Percentiles rank a stretch among this genome's conserved stretches.
phyloP scores from a whole-genome alignment of 2,888 invertebrate species.

The Hyles lineata region DNA sequence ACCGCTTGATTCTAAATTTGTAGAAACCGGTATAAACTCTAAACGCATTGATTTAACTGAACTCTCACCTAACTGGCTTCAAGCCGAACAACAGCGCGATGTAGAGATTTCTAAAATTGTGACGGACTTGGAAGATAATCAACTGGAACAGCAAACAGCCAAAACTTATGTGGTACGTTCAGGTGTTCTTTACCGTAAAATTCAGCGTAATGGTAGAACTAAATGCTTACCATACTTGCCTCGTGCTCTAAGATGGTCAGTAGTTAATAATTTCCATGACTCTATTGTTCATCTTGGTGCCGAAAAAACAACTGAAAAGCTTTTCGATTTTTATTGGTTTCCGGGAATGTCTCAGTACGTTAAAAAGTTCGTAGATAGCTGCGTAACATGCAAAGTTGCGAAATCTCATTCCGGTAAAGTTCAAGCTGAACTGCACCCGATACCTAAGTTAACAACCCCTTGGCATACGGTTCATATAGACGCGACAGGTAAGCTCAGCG shows the following conservation, averaged over 20 bases:
- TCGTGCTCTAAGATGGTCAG: conserved; percentile 43
- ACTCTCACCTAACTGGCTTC: neutral
- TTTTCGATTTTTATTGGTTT: conserved; percentile 53
- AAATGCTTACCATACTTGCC: conserved; percentile 44
- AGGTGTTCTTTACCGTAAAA: neutral
- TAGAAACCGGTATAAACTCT: neutral
- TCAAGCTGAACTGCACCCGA: no score
- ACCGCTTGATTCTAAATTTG: no score
- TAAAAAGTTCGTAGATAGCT: conserved; percentile 51
- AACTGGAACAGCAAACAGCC: neutral
- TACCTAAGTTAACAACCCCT: no score
- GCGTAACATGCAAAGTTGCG: no score
- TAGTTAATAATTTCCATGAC: conserved; percentile 48
- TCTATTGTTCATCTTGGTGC: conserved; percentile 44
- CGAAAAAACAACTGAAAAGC: conserved; percentile 46
- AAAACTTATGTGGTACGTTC: conserved; percentile 7
- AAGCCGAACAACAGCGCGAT: conserved; percentile 12
- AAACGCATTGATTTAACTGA: neutral
- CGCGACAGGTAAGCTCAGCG: no score
- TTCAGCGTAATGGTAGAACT: neutral
- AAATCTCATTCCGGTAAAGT: no score
- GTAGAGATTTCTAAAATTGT: neutral
- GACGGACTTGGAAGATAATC: neutral
- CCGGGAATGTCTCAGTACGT: conserved; percentile 47
- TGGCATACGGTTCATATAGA: conserved; percentile 37